Evolutionary conservation across 2,113 vertebrate genomes (phyloP).

Genomic region (Ictidomys tridecemlineatus): DNA sequence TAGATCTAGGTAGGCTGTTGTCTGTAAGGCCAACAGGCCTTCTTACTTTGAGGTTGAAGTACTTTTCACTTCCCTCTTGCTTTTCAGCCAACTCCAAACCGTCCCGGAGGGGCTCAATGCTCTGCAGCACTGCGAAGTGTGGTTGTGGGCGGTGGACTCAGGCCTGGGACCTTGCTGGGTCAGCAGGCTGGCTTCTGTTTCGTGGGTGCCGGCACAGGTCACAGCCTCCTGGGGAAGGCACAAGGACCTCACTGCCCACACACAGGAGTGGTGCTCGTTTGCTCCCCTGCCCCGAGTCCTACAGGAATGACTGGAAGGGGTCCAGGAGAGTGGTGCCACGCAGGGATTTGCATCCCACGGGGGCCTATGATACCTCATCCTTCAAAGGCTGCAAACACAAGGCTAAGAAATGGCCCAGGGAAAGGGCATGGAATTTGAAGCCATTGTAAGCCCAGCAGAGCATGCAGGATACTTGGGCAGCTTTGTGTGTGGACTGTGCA

Average conservation of each 20-base stretch:
- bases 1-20: not conserved
- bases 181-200: too few species aligned
- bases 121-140: not conserved
- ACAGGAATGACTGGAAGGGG: not conserved
- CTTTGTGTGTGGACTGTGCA: too few species aligned
- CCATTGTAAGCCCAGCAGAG: not conserved
- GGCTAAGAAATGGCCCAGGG: not conserved
- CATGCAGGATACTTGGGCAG: accelerated
- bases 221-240: not conserved
- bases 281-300: not conserved
- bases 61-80: not conserved
- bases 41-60: not conserved
- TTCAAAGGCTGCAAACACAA: not conserved
- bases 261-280: too few species aligned
- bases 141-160: accelerated
- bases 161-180: not conserved
- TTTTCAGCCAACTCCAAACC: not conserved
- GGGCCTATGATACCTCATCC: not conserved
- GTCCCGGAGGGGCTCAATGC: not conserved
- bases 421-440: accelerated
- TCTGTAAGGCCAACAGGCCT: not conserved
- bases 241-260: accelerated
- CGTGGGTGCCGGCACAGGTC: not conserved
- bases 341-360: too few species aligned
- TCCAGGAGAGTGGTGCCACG: accelerated